phyloP scores from a whole-genome alignment of 2,797 vertebrate genomes.

The Neostethus bicornis region DNA sequence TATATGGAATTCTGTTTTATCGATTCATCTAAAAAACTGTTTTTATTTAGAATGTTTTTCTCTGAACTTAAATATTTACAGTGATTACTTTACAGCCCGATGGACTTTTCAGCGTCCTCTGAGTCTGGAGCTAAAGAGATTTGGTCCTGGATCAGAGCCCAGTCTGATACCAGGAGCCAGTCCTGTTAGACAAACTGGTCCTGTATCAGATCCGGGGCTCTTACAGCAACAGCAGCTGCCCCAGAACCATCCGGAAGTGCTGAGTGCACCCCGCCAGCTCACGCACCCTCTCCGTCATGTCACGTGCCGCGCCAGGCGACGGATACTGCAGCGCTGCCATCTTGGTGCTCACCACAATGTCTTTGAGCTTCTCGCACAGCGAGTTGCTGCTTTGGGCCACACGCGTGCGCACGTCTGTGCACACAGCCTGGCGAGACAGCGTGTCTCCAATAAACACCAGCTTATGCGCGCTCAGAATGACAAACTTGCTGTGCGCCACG shows the following conservation, averaged over 20 bases:
- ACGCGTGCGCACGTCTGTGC: slow-evolving; percentile 86
- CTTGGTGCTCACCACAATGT: slow-evolving; percentile 94
- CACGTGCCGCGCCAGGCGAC: slow-evolving; percentile 83
- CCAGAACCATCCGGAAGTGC: slow-evolving; percentile 91
- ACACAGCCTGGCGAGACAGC: slow-evolving; percentile 91
- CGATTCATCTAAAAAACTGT: no score
- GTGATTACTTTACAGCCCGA: slow-evolving; percentile 79
- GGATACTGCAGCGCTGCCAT: slow-evolving; percentile 93
- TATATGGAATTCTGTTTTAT: no score
- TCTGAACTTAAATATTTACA: slow-evolving; percentile 83
- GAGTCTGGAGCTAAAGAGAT: slow-evolving; percentile 34
- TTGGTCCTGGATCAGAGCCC: no score
- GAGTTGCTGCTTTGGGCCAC: slow-evolving; percentile 94
- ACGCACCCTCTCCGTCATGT: slow-evolving; percentile 93
- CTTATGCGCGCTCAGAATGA: slow-evolving; percentile 97
- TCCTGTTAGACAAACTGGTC: no score
- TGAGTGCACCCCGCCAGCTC: slow-evolving; percentile 91
- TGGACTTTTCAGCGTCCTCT: slow-evolving; percentile 59
- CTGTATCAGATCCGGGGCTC: no score
- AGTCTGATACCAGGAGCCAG: no score
- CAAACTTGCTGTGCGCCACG: slow-evolving; percentile 96
- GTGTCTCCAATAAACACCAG: slow-evolving; percentile 98
- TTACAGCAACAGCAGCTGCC: slow-evolving; percentile 89
- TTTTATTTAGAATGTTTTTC: no score
- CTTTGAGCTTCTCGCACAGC: slow-evolving; percentile 94